phyloP scores from a whole-genome alignment of 2,113 vertebrate genomes.

The Colius striatus region DNA sequence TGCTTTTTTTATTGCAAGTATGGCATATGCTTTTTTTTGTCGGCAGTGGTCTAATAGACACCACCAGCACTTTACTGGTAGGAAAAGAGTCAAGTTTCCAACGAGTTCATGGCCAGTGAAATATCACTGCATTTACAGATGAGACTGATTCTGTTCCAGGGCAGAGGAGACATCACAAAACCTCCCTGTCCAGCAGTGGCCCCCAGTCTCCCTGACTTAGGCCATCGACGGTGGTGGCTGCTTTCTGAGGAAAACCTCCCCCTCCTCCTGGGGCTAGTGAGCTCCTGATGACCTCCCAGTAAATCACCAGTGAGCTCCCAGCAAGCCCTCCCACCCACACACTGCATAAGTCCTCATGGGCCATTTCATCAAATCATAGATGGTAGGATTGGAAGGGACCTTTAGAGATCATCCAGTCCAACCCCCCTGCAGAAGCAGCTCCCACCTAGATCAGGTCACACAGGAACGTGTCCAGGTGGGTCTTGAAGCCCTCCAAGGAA shows the following conservation, averaged over 20 bases:
- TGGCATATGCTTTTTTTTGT: background rate
- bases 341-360: background rate
- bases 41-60: background rate
- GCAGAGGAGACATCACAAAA: background rate
- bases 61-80: background rate
- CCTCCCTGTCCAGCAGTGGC: background rate
- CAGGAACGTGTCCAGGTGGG: too few relatives aligned
- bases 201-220: background rate
- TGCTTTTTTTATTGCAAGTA: too few relatives aligned
- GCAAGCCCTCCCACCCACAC: background rate
- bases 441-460: too few relatives aligned
- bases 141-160: background rate
- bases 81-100: background rate
- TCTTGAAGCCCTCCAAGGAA: too few relatives aligned
- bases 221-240: fast-evolving
- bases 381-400: too few relatives aligned
- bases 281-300: background rate
- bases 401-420: too few relatives aligned
- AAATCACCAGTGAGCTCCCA: background rate
- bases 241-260: background rate
- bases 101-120: background rate
- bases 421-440: too few relatives aligned
- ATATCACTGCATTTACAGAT: background rate
- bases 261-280: fast-evolving
- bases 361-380: too few relatives aligned